Evolutionary conservation across 2,888 invertebrate species (phyloP).

Genomic region (Ischnus inquisitorius): DNA sequence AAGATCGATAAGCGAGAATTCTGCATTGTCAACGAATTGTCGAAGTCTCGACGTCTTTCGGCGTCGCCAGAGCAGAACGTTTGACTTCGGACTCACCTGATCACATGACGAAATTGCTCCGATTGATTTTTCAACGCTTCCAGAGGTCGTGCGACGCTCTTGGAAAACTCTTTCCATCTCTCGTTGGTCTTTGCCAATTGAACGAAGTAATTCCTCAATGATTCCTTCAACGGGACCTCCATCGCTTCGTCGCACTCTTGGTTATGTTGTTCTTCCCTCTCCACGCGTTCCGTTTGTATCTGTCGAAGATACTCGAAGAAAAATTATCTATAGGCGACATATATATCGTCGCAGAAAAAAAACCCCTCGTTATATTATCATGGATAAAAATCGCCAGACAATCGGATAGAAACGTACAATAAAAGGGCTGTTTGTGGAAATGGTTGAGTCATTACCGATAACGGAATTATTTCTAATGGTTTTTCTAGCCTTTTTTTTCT

Average conservation of each 20-base stretch:
- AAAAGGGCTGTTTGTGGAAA: neutral
- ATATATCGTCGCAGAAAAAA: neutral
- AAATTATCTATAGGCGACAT: slow-evolving; percentile 1
- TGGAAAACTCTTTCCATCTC: slow-evolving; percentile 73
- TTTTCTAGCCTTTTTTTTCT: neutral
- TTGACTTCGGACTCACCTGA: slow-evolving; percentile 69
- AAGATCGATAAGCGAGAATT: slow-evolving; percentile 12
- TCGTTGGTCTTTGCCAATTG: slow-evolving; percentile 72
- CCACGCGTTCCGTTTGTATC: neutral
- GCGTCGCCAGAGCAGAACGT: neutral
- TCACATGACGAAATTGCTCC: slow-evolving; percentile 77
- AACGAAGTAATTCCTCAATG: slow-evolving; percentile 76
- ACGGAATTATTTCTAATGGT: neutral
- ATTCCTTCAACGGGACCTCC: slow-evolving; percentile 76
- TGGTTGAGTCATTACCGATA: neutral
- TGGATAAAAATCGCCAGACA: neutral
- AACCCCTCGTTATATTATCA: neutral
- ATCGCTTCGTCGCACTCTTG: slow-evolving; percentile 67
- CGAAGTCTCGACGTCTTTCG: slow-evolving; percentile 1
- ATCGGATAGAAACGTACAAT: neutral
- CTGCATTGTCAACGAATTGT: neutral
- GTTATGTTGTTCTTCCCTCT: slow-evolving; percentile 64
- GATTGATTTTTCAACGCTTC: slow-evolving; percentile 75
- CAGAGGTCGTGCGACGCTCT: slow-evolving; percentile 66
- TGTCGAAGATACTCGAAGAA: neutral